Evolutionary conservation across 2,113 vertebrate genomes (phyloP).

Genomic region (Sinocyclocheilus anophthalmus): DNA sequence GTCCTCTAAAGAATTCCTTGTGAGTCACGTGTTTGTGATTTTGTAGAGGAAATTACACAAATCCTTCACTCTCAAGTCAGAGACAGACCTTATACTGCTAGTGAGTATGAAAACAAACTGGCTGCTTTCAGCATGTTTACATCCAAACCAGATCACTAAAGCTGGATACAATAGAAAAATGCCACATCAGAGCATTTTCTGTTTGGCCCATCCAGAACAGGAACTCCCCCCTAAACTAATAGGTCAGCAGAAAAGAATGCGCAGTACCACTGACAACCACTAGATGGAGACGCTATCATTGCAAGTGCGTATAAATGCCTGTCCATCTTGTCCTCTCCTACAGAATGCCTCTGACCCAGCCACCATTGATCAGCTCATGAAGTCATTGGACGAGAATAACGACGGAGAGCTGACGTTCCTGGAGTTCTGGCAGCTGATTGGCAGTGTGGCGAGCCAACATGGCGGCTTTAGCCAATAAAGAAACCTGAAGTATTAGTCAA

Average conservation of each 20-base stretch:
- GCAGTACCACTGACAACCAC: conserved; percentile 52
- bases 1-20: conserved; percentile 8
- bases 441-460: conserved; percentile 71
- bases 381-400: conserved; percentile 73
- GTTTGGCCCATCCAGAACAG: conserved; percentile 16
- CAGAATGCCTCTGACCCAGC: conserved; percentile 70
- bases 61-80: background rate
- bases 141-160: background rate
- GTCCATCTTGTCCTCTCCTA: conserved; percentile 46
- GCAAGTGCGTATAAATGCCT: background rate
- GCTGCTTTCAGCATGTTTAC: conserved; percentile 5
- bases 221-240: conserved; percentile 9
- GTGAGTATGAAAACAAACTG: background rate
- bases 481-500: background rate
- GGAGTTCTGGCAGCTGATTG: conserved; percentile 81
- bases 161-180: conserved; percentile 16
- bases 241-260: conserved; percentile 33
- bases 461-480: conserved; percentile 69
- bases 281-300: conserved; percentile 63
- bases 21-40: conserved; percentile 6
- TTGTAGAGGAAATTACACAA: background rate
- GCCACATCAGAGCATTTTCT: conserved; percentile 21
- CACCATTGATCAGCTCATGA: conserved; percentile 72
- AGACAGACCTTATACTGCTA: background rate
- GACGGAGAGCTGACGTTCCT: conserved; percentile 78